Evolutionary conservation across 2,797 vertebrate species (phyloP), one percentile per base, ranked within the genome.

Genomic region (Sebastes kiyomatsui): DNA sequence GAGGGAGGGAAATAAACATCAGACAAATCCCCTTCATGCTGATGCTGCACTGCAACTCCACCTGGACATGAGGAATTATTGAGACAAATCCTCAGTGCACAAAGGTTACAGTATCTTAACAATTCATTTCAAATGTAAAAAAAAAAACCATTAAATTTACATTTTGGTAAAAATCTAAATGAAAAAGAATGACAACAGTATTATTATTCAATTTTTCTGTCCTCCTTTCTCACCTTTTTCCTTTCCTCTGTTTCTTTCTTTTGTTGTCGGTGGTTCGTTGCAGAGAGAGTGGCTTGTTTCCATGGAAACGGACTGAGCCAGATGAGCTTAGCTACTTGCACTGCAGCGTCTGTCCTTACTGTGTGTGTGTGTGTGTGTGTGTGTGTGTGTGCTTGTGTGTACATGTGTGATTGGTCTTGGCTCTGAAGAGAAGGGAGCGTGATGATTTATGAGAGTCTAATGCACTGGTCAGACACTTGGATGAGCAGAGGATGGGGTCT

Each of bases 301-400:
- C 88, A 95, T 95, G 93, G 94, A 89, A 93, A 96, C 94, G 59
- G 77, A 68, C 77, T 75, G 85, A 88, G 82, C 88, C 81, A 78
- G 86, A 88, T 90, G 86, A 93, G 88, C 87, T 90, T 80, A 75
- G 68, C 79, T 75, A 27, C 88, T 90, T 82, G 81, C 60, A 49
- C 88, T 88, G 91, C 87, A 87, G 88, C 46, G 67, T 83, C 30
- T 77, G 71, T 77, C 76, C 69, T 71, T 35, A 61, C 64, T 74
- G 65, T 35, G 61, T 61, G 67, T 70, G 73, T 64, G 52, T 76
- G 67, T 70, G 59, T 55, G 76, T 80, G 69, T 72, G 49, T 58
- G 55, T 80, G 83, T 49, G 65, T 69, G 71, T 74, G 60, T 33
- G 33, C 11, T 12, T 58, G 68, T 75, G 70, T 72, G 59, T 49